Conservation (phyloP, 2,797 vertebrate genomes). For the Nothura maculosa region DNA sequence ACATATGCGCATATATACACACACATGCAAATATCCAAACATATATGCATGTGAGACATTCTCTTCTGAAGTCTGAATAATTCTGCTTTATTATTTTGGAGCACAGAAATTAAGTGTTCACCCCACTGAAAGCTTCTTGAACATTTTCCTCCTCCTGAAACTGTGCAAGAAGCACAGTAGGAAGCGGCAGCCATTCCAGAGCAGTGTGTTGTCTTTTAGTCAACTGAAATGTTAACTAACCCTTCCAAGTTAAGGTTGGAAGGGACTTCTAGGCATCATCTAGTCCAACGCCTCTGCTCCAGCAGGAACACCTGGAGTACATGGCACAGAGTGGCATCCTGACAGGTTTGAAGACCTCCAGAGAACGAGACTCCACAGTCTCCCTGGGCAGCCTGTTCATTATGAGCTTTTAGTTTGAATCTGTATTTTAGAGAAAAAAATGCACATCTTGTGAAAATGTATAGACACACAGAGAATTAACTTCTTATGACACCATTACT, state of each 20-base stretch:
- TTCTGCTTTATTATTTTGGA: background rate
- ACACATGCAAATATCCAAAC: background rate
- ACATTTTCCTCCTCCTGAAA: background rate
- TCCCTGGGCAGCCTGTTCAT: no score
- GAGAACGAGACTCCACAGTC: no score
- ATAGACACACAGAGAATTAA: fast-evolving
- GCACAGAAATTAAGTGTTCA: background rate
- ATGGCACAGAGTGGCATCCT: no score
- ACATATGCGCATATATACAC: fast-evolving
- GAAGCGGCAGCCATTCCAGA: background rate
- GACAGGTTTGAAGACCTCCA: no score
- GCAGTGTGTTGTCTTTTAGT: background rate
- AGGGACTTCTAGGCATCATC: no score
- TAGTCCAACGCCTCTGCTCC: no score
- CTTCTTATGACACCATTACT: background rate
- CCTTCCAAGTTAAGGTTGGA: no score
- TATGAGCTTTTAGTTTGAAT: background rate
- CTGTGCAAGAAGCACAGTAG: background rate
- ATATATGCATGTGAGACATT: background rate
- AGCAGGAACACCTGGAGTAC: no score
- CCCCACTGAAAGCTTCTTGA: background rate
- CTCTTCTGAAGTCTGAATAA: background rate
- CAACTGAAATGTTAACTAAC: fast-evolving
- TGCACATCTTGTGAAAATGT: background rate
- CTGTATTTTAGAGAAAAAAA: background rate